A percentile compares a stretch with the other conserved stretches of the same genome.
Evolutionary conservation across 2,113 vertebrate genomes (phyloP).

Genomic region (Turnix velox): DNA sequence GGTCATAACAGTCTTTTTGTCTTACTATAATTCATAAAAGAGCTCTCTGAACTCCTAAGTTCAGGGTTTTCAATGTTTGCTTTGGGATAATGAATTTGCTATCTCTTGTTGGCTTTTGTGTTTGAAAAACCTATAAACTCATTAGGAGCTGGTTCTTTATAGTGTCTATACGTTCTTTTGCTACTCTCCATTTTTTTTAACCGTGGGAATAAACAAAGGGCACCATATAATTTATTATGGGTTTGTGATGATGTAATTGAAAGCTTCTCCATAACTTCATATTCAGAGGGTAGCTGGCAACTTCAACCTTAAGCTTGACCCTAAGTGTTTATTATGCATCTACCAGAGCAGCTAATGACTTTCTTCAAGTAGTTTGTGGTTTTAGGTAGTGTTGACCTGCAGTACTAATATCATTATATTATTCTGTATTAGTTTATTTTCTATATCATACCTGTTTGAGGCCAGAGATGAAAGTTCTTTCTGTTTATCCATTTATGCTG

Average conservation of each 20-base stretch:
- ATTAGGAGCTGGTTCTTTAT: background rate
- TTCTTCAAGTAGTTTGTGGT: background rate
- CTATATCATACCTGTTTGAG: background rate
- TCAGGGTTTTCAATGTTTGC: background rate
- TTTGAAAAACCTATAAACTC: background rate
- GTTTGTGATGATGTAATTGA: background rate
- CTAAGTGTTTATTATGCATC: background rate
- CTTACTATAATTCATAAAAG: background rate
- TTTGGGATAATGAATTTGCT: background rate
- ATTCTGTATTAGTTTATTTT: background rate
- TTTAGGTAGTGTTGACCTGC: background rate
- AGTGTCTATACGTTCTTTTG: background rate
- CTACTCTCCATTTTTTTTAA: background rate
- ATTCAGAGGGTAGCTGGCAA: background rate
- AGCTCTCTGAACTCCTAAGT: background rate
- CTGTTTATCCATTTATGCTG: accelerated
- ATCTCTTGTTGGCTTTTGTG: background rate
- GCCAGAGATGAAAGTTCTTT: background rate
- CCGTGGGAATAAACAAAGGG: background rate
- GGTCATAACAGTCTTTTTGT: background rate
- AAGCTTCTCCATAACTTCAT: background rate
- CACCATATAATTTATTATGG: background rate
- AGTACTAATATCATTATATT: too few species aligned
- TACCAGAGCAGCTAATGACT: background rate
- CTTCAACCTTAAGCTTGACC: background rate